A percentile compares a stretch with the other conserved stretches of the same genome.
These are phyloP conservation scores for Forpus xanthops DNA, from an alignment of 2,797 vertebrate genomes.

Conservation along the genomic window DNA sequence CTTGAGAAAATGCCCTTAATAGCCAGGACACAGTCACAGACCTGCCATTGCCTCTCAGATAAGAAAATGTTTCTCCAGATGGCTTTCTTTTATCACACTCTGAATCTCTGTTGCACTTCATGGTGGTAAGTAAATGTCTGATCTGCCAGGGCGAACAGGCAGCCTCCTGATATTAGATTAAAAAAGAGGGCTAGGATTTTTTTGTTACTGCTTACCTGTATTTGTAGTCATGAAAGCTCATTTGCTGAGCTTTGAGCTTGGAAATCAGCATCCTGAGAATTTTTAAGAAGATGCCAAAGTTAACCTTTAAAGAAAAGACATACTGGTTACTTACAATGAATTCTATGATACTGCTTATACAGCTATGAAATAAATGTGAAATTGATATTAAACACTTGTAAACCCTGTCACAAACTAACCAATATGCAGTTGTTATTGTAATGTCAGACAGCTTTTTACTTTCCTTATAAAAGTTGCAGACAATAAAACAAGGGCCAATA, in stretches of 20 bases:
- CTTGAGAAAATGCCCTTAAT: neutral
- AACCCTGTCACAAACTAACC: neutral
- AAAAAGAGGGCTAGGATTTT: neutral
- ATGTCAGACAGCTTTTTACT: neutral
- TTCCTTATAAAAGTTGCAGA: neutral
- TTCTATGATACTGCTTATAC: neutral
- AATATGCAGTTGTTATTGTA: neutral
- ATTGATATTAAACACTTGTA: neutral
- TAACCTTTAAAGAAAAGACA: constrained; percentile 82
- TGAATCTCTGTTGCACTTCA: neutral
- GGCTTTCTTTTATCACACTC: neutral
- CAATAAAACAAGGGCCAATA: neutral
- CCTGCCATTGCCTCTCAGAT: neutral
- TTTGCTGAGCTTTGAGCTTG: constrained; percentile 93
- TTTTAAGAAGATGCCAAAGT: constrained; percentile 93
- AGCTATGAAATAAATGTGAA: neutral
- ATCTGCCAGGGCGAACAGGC: neutral
- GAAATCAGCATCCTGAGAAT: constrained; percentile 91
- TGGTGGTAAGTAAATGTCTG: neutral
- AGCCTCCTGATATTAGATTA: neutral
- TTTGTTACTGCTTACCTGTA: constrained; percentile 83
- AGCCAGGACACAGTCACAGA: neutral
- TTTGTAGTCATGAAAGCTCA: constrained; percentile 92
- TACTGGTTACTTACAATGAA: neutral
- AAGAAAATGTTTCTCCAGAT: neutral